A percentile compares a stretch with the other conserved stretches of the same genome.
phyloP scores from a whole-genome alignment of 2,888 invertebrate species.

The Ectobius pallidus region DNA sequence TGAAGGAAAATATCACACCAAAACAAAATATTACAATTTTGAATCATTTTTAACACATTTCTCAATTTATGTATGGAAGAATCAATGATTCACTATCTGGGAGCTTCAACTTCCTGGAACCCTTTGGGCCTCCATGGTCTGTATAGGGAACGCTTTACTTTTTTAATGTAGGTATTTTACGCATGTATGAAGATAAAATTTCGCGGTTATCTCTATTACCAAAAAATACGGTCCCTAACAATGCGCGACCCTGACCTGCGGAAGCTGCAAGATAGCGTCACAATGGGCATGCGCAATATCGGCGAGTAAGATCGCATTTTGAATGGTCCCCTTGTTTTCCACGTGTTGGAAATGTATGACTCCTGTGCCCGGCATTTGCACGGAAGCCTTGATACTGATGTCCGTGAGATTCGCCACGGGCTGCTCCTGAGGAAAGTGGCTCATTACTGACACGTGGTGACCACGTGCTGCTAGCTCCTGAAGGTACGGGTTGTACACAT shows the following conservation, averaged over 20 bases:
- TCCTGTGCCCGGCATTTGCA: conserved; percentile 61
- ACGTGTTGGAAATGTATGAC: conserved; percentile 40
- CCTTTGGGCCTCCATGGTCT: too few relatives aligned
- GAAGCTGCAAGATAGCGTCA: conserved; percentile 20
- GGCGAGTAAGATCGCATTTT: neutral
- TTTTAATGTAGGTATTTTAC: too few relatives aligned
- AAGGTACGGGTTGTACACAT: conserved; percentile 66
- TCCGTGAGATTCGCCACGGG: neutral
- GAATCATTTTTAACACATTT: too few relatives aligned
- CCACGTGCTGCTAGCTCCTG: conserved; percentile 65
- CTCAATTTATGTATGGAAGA: too few relatives aligned
- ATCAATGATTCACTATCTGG: too few relatives aligned
- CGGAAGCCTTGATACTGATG: neutral
- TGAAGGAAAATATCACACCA: too few relatives aligned
- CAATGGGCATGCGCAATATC: conserved; percentile 25
- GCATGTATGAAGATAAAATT: too few relatives aligned
- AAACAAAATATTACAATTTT: too few relatives aligned
- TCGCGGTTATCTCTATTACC: too few relatives aligned
- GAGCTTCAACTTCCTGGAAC: too few relatives aligned
- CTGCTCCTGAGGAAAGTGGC: conserved; percentile 46
- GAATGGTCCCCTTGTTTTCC: neutral
- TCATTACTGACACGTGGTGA: conserved; percentile 70
- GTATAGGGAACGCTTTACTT: too few relatives aligned
- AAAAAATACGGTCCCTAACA: too few relatives aligned
- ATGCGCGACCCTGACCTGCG: conserved; percentile 36